Percentiles rank a stretch among this genome's conserved stretches.
These are phyloP conservation scores for Drosophila pseudoobscura DNA, from an alignment of 1,140 invertebrate species.

Conservation along the genomic window DNA sequence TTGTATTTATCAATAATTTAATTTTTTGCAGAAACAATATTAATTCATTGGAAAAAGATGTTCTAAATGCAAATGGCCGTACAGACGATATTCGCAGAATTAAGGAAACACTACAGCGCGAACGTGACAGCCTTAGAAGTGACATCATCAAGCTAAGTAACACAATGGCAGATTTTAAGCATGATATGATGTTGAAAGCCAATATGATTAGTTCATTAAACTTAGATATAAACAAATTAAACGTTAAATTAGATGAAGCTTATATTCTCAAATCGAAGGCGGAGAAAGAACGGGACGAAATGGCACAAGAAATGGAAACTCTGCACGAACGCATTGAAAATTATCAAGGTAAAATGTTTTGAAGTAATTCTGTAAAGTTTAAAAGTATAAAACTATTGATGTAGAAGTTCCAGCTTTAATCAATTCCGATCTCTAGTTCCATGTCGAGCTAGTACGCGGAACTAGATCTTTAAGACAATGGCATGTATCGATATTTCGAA, in stretches of 20 bases:
- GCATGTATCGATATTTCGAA: too few species aligned
- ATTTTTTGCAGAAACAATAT: slow-evolving; percentile 41
- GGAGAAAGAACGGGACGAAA: slow-evolving; percentile 68
- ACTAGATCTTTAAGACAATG: too few species aligned
- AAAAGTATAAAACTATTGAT: too few species aligned
- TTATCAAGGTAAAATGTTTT: slow-evolving; percentile 47
- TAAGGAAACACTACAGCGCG: slow-evolving; percentile 59
- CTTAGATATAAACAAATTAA: slow-evolving; percentile 65
- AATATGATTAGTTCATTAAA: slow-evolving; percentile 61
- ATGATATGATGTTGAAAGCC: slow-evolving; percentile 59
- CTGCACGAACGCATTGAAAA: slow-evolving; percentile 62
- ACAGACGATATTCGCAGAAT: slow-evolving; percentile 57
- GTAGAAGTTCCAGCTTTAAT: too few species aligned
- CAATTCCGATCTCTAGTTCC: too few species aligned
- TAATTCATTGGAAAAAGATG: slow-evolving; percentile 63
- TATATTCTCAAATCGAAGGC: slow-evolving; percentile 58
- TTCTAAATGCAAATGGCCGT: slow-evolving; percentile 53
- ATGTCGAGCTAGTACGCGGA: too few species aligned
- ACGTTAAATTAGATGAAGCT: slow-evolving; percentile 62
- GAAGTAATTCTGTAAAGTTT: too few species aligned
- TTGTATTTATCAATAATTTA: neutral
- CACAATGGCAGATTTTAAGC: slow-evolving; percentile 54
- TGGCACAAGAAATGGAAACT: slow-evolving; percentile 68
- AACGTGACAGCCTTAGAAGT: slow-evolving; percentile 60
- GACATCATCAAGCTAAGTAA: slow-evolving; percentile 67